Percentiles rank a stretch among this genome's conserved stretches.
These are phyloP conservation scores for Solenodon paradoxus DNA, from an alignment of 2,113 vertebrate genomes.

Conservation along the genomic window DNA sequence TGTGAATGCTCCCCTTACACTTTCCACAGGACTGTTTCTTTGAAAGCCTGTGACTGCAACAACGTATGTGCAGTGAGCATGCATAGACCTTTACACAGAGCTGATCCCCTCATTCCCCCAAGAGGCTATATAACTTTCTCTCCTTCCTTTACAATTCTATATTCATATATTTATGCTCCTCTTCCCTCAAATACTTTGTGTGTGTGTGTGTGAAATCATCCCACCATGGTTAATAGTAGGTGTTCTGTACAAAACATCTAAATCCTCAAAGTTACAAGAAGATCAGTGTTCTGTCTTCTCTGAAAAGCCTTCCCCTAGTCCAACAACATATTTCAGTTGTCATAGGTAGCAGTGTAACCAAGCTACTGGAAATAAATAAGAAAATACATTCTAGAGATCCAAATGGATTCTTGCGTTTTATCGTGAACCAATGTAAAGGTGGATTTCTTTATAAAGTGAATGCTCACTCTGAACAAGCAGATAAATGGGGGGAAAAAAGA, in stretches of 20 bases:
- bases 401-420: not conserved
- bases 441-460: not conserved
- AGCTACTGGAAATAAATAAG: not conserved
- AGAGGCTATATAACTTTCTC: not conserved
- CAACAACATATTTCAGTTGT: not conserved
- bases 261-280: not conserved
- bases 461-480: not conserved
- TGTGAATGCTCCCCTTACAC: not conserved
- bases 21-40: not conserved
- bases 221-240: not conserved
- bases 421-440: not conserved
- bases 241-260: not conserved
- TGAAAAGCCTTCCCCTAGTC: not conserved
- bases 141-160: not conserved
- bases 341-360: not conserved
- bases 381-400: not conserved
- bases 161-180: not conserved
- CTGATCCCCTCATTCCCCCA: not conserved
- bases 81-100: not conserved
- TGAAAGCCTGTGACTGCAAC: not conserved
- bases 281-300: not conserved
- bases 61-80: not conserved
- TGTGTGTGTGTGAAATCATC: too few relatives aligned
- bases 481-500: not conserved
- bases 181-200: slow-evolving; percentile 3